Percentiles rank a stretch among this genome's conserved stretches.
Conservation (phyloP, 2,797 vertebrate genomes). For the Enteromius radiatus region DNA sequence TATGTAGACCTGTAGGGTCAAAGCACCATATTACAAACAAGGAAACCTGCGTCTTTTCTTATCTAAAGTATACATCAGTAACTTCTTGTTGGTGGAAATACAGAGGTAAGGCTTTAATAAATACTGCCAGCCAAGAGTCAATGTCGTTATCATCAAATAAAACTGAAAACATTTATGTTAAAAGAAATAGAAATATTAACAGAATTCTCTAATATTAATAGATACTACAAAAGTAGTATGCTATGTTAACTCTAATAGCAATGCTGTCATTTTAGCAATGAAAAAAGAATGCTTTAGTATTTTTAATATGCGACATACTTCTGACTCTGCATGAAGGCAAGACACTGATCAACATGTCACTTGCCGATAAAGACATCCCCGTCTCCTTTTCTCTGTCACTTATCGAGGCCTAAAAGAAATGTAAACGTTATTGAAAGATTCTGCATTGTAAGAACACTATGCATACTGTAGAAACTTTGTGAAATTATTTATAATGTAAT, state of each 20-base stretch:
- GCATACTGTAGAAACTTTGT: neutral
- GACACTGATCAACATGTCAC: conserved; percentile 76
- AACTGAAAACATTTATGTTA: neutral
- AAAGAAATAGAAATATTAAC: too few relatives aligned
- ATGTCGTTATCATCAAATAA: neutral
- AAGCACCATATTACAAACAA: neutral
- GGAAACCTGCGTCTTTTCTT: neutral
- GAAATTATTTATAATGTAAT: neutral
- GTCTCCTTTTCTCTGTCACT: conserved; percentile 75
- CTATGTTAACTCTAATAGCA: neutral
- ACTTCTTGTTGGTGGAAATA: neutral
- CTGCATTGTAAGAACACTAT: neutral
- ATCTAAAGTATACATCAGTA: neutral
- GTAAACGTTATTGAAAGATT: neutral
- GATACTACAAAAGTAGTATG: neutral
- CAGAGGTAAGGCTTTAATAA: neutral
- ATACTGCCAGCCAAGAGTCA: neutral
- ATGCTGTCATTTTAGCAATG: neutral
- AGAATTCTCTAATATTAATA: too few relatives aligned
- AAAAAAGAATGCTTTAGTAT: neutral
- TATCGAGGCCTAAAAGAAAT: conserved; percentile 73
- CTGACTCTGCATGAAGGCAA: conserved; percentile 68
- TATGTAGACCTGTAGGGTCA: conserved; percentile 68
- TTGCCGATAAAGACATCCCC: conserved; percentile 68
- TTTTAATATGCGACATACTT: conserved; percentile 69